phyloP scores from a whole-genome alignment of 1,140 invertebrate genomes.

The Zelostemma sp. region DNA sequence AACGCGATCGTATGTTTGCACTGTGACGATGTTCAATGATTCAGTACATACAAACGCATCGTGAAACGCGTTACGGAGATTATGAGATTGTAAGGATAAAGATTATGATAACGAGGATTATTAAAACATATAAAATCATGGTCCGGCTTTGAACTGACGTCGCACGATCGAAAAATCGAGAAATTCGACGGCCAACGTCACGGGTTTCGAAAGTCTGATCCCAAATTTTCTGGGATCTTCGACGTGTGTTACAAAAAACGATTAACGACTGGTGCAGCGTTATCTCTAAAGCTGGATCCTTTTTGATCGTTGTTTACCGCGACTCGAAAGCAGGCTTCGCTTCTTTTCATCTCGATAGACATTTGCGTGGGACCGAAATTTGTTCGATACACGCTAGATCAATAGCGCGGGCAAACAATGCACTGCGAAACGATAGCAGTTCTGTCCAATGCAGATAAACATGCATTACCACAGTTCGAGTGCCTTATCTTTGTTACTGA shows the following conservation, averaged over 20 bases:
- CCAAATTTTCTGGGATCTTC: too few species aligned
- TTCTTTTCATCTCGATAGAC: constrained; percentile 32
- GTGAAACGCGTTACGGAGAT: constrained; percentile 17
- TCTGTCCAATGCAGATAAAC: constrained; percentile 41
- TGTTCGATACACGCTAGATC: constrained; percentile 42
- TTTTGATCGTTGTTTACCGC: background rate
- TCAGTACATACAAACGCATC: constrained; percentile 27
- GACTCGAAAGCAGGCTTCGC: constrained; percentile 7
- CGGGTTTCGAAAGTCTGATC: too few species aligned
- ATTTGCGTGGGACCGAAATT: constrained; percentile 40
- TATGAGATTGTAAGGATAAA: constrained; percentile 37
- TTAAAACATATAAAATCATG: constrained; percentile 35
- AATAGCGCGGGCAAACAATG: constrained; percentile 36
- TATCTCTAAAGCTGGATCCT: too few species aligned
- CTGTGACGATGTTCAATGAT: constrained; percentile 18
- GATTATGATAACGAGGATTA: constrained; percentile 36
- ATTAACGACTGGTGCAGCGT: too few species aligned
- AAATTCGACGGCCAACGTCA: background rate
- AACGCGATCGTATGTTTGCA: background rate
- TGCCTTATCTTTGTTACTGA: constrained; percentile 38
- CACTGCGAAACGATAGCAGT: constrained; percentile 51
- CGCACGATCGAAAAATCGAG: constrained; percentile 14
- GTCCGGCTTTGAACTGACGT: constrained; percentile 12
- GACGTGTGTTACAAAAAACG: too few species aligned
- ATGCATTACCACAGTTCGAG: constrained; percentile 36